These are phyloP conservation scores for Epizoanthus stellaris DNA, from an alignment of 92 coral and sea anemone species.

Conservation along the genomic window DNA sequence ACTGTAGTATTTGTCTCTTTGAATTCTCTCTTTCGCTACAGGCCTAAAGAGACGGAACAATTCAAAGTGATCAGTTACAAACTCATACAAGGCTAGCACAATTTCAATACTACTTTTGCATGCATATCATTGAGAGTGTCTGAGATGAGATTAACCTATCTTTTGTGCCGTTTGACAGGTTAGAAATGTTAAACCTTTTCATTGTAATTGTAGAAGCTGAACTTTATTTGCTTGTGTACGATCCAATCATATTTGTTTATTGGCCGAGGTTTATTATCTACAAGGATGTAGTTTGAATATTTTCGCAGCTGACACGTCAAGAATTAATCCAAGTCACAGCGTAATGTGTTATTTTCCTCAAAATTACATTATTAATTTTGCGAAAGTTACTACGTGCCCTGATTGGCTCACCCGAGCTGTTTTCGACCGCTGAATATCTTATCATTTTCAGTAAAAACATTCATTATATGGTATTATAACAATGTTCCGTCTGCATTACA, in stretches of 20 bases:
- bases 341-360: slow-evolving; percentile 8
- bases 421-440: neutral
- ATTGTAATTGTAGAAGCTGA: slow-evolving; percentile 16
- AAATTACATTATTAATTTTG: neutral
- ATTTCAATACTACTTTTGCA: slow-evolving; percentile 5
- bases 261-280: neutral
- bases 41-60: slow-evolving; percentile 49
- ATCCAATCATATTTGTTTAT: slow-evolving; percentile 5
- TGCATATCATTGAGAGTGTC: slow-evolving; percentile 17
- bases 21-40: slow-evolving; percentile 66
- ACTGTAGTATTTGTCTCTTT: slow-evolving; percentile 52
- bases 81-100: too few relatives aligned
- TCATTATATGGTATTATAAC: too few relatives aligned
- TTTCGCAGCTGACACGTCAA: slow-evolving; percentile 3
- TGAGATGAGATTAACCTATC: slow-evolving; percentile 10
- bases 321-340: neutral
- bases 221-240: slow-evolving; percentile 17
- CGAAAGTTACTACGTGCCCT: neutral
- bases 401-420: slow-evolving; percentile 12
- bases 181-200: neutral
- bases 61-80: neutral
- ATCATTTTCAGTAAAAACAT: too few relatives aligned
- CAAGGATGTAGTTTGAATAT: neutral
- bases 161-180: slow-evolving; percentile 37
- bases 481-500: too few relatives aligned